Conservation (phyloP, 2,797 vertebrate species). For the Propithecus deckenii region DNA sequence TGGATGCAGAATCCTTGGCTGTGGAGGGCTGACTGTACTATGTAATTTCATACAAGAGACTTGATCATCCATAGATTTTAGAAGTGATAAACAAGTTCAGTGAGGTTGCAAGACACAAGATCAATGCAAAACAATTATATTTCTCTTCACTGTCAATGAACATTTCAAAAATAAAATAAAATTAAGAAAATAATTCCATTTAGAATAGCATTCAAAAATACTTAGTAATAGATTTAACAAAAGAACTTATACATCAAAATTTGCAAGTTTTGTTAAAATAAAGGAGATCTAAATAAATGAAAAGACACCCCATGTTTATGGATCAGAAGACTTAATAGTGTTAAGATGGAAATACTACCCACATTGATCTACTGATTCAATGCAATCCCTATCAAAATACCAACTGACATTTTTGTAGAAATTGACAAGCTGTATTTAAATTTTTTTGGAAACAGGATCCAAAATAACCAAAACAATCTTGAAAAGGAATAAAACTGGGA, state of each 20-base stretch:
- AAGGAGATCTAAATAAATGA: not conserved
- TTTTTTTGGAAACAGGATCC: not conserved
- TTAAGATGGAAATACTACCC: not conserved
- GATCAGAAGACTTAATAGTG: not conserved
- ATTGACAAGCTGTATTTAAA: not conserved
- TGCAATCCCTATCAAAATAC: not conserved
- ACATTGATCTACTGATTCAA: not conserved
- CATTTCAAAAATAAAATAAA: not conserved
- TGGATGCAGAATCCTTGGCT: not conserved
- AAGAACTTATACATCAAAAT: not conserved
- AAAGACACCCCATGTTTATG: not conserved
- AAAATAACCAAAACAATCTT: not conserved
- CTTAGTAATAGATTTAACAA: not conserved
- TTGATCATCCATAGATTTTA: not conserved
- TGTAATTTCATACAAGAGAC: not conserved
- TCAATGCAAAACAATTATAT: not conserved
- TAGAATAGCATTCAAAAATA: not conserved
- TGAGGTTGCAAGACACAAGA: not conserved
- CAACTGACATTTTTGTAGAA: not conserved
- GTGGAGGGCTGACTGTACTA: not conserved
- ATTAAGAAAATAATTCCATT: not conserved
- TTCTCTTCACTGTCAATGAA: not conserved
- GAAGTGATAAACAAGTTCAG: not conserved
- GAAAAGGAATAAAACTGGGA: not conserved
- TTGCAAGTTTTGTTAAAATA: not conserved